These are phyloP conservation scores for Donacobius atricapilla DNA, from an alignment of 2,113 vertebrate genomes.

Conservation along the genomic window DNA sequence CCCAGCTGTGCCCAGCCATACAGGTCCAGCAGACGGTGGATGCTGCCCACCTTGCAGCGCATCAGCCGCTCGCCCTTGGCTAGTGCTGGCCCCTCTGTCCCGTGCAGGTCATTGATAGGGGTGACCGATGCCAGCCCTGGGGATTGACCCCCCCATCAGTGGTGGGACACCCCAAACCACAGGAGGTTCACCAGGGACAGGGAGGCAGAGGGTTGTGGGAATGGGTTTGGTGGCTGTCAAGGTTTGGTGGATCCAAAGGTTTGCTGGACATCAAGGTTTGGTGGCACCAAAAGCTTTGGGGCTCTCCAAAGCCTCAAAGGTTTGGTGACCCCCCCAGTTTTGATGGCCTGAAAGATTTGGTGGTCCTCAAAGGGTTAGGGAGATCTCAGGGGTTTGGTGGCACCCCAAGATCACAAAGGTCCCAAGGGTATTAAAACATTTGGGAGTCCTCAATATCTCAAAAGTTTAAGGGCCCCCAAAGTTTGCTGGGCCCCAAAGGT, in stretches of 20 bases:
- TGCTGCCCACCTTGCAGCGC: conserved; percentile 92
- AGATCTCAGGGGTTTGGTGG: not conserved
- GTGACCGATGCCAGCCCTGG: conserved; percentile 86
- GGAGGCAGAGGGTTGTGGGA: no score
- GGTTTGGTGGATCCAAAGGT: not conserved
- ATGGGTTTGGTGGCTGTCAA: not conserved
- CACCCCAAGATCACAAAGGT: not conserved
- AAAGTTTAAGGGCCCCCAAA: not conserved
- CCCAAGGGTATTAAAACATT: not conserved
- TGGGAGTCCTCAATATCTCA: not conserved
- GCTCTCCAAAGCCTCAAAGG: no score
- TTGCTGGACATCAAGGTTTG: not conserved
- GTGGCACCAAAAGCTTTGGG: not conserved
- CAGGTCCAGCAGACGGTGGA: conserved; percentile 92
- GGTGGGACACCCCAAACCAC: not conserved
- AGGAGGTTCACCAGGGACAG: fast-evolving
- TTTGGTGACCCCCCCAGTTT: not conserved
- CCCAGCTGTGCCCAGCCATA: conserved; percentile 91
- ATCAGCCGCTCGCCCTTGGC: conserved; percentile 92
- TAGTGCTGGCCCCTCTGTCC: conserved; percentile 79
- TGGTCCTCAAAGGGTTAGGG: not conserved
- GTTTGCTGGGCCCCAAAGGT: not conserved
- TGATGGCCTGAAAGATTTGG: not conserved
- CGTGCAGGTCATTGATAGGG: conserved; percentile 91
- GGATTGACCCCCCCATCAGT: not conserved